Evolutionary conservation across 2,797 vertebrate genomes (phyloP).

Genomic region (Odontamblyopus rebecca): DNA sequence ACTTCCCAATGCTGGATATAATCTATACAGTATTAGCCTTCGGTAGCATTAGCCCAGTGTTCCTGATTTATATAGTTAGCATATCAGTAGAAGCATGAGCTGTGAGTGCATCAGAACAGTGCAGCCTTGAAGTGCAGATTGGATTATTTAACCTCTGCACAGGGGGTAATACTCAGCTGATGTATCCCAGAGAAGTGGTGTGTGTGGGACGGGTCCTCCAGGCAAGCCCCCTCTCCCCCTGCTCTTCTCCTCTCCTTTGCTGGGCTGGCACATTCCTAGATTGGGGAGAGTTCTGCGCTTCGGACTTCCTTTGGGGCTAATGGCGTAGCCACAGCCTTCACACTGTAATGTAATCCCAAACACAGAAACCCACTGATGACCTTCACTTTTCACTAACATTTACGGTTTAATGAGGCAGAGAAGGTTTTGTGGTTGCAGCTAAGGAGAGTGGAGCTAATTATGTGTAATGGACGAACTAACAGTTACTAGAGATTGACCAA

Average conservation of each 20-base stretch:
- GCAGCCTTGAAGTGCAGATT: constrained; percentile 42
- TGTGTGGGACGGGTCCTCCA: constrained; percentile 48
- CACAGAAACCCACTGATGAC: not conserved
- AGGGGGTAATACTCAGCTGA: constrained; percentile 43
- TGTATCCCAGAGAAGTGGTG: constrained; percentile 28
- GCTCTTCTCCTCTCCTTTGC: constrained; percentile 31
- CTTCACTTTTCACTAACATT: constrained; percentile 7
- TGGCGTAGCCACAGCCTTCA: constrained; percentile 43
- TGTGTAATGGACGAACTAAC: not conserved
- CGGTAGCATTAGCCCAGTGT: not conserved
- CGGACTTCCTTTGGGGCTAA: constrained; percentile 34
- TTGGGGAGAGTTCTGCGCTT: constrained; percentile 41
- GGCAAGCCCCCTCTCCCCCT: constrained; percentile 49
- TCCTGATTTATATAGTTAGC: constrained; percentile 15
- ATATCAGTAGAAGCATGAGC: not conserved
- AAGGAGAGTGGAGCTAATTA: not conserved
- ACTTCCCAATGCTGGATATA: no score
- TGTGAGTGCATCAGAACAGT: constrained; percentile 12
- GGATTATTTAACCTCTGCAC: constrained; percentile 57
- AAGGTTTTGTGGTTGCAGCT: not conserved
- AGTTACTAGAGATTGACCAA: no score
- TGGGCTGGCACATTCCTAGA: constrained; percentile 44
- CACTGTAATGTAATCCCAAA: constrained; percentile 41
- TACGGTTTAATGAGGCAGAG: not conserved
- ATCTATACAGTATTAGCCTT: no score